Conservation (phyloP, 2,888 invertebrate species). For the Bellardia bayeri region DNA sequence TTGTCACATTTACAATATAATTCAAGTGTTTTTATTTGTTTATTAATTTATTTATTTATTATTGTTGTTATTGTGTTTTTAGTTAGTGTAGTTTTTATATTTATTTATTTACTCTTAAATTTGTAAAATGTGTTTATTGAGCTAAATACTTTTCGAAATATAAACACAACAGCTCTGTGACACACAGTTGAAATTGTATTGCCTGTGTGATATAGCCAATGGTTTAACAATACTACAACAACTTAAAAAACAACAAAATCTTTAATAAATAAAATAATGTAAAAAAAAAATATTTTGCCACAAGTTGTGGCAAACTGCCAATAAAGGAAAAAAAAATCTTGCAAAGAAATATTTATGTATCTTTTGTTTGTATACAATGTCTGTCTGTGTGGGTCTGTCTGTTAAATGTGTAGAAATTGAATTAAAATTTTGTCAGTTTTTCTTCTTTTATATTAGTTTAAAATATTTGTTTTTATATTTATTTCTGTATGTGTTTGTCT, state of each 20-base stretch:
- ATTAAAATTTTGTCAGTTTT: slow-evolving; percentile 27
- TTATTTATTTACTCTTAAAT: slow-evolving; percentile 53
- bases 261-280: slow-evolving; percentile 46
- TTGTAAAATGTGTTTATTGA: slow-evolving; percentile 61
- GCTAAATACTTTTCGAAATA: slow-evolving; percentile 79
- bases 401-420: slow-evolving; percentile 27
- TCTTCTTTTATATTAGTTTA: slow-evolving; percentile 5
- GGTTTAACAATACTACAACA: neutral
- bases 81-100: neutral
- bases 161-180: slow-evolving; percentile 70
- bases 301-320: slow-evolving; percentile 57
- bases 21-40: slow-evolving; percentile 15
- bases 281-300: slow-evolving; percentile 14
- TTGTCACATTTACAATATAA: slow-evolving; percentile 34
- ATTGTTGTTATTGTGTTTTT: too few species aligned
- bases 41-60: slow-evolving; percentile 6
- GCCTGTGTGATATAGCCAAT: neutral
- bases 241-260: slow-evolving; percentile 12
- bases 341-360: neutral
- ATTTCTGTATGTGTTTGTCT: neutral
- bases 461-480: neutral
- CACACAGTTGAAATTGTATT: neutral
- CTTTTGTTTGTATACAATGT: neutral
- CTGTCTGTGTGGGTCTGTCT: neutral
- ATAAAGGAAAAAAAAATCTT: slow-evolving; percentile 6